Evolutionary conservation across 1,140 invertebrate genomes (phyloP).

Genomic region (Pseudobourletiella spinata): DNA sequence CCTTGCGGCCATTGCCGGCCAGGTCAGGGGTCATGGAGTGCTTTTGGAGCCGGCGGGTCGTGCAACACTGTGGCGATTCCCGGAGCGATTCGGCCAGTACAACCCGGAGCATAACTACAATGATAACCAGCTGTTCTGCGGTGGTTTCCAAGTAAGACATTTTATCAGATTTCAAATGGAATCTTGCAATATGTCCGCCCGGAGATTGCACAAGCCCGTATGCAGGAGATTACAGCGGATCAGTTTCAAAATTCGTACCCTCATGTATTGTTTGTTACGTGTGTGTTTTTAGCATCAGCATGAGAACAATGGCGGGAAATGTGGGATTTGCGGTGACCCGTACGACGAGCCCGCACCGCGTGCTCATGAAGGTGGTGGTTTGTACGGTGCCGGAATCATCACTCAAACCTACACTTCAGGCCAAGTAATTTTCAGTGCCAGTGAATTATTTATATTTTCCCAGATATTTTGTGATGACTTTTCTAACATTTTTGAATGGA

Average conservation of each 20-base stretch:
- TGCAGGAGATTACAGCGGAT: no score
- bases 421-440: slow-evolving; percentile 23
- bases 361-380: slow-evolving; percentile 42
- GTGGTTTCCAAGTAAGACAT: slow-evolving; percentile 35
- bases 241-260: no score
- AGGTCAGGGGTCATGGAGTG: slow-evolving; percentile 35
- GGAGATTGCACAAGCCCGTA: no score
- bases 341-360: slow-evolving; percentile 30
- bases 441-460: slow-evolving; percentile 14
- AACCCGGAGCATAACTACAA: slow-evolving; percentile 59
- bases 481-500: no score
- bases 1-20: neutral
- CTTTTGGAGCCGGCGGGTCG: slow-evolving; percentile 57
- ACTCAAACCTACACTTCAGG: slow-evolving; percentile 36
- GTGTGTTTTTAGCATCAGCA: no score
- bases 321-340: slow-evolving; percentile 25
- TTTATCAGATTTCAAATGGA: neutral
- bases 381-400: slow-evolving; percentile 40
- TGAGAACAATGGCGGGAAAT: slow-evolving; percentile 27
- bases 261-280: no score
- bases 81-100: slow-evolving; percentile 48
- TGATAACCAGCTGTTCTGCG: slow-evolving; percentile 40
- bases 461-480: neutral
- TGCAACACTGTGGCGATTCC: slow-evolving; percentile 56
- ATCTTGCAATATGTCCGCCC: no score